A percentile compares a stretch with the other conserved stretches of the same genome.
These are phyloP conservation scores for Ceratosolen fusciceps DNA, from an alignment of 1,140 invertebrate species.

Conservation along the genomic window DNA sequence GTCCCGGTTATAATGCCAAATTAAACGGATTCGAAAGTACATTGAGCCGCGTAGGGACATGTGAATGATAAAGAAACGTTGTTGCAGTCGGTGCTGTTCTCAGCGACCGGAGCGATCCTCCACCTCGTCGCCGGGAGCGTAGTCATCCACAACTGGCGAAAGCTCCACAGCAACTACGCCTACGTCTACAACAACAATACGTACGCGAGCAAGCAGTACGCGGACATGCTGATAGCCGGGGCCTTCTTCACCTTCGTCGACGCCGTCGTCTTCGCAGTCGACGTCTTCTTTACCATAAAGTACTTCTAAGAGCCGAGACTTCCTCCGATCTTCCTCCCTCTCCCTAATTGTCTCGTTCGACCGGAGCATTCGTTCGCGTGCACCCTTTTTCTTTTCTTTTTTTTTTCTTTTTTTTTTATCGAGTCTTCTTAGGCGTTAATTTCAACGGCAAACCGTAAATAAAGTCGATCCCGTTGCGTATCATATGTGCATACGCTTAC, in stretches of 20 bases:
- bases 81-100: slow-evolving; percentile 74
- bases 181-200: slow-evolving; percentile 70
- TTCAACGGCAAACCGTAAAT: no score
- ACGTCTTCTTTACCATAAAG: slow-evolving; percentile 72
- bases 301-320: slow-evolving; percentile 51
- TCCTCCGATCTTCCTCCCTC: not conserved
- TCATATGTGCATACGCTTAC: no score
- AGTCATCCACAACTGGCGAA: slow-evolving; percentile 75
- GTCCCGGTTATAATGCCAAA: no score
- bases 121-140: slow-evolving; percentile 77
- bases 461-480: no score
- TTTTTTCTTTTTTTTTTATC: no score
- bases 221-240: slow-evolving; percentile 75
- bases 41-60: no score
- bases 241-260: slow-evolving; percentile 74
- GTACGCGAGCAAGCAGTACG: slow-evolving; percentile 74
- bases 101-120: slow-evolving; percentile 74
- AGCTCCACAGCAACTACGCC: slow-evolving; percentile 58
- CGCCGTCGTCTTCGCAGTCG: slow-evolving; percentile 70
- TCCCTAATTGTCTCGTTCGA: slow-evolving; percentile 6
- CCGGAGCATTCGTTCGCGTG: no score
- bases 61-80: slow-evolving; percentile 1
- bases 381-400: no score
- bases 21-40: no score
- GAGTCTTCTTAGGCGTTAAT: no score